Evolutionary conservation across 2,797 vertebrate genomes (phyloP).

Genomic region (Thaleichthys pacificus): DNA sequence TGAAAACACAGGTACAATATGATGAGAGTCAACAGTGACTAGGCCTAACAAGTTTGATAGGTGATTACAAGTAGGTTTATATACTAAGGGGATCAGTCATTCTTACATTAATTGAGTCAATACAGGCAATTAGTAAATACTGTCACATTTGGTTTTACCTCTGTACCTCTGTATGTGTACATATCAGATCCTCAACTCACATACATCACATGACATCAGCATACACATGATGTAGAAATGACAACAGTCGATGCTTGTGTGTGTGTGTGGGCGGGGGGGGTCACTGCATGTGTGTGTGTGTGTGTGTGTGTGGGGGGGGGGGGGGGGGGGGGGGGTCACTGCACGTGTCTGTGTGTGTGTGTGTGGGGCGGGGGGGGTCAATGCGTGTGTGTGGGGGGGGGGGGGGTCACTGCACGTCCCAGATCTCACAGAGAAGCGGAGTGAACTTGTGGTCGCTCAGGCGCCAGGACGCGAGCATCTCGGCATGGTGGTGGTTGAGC

Average conservation of each 20-base stretch:
- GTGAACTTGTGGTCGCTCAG: constrained; percentile 95
- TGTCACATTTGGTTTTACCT: neutral
- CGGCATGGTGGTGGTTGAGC: constrained; percentile 92
- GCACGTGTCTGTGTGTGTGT: too few species aligned
- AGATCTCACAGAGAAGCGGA: constrained; percentile 96
- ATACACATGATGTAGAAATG: neutral
- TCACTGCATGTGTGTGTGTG: neutral
- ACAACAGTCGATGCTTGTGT: neutral
- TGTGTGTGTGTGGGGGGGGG: neutral
- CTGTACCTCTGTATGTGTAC: neutral
- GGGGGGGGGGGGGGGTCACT: too few species aligned
- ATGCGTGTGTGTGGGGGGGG: too few species aligned
- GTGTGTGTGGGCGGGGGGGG: too few species aligned
- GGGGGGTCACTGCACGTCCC: constrained; percentile 84
- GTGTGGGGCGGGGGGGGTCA: too few species aligned
- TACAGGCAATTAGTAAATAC: neutral
- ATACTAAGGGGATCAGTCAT: too few species aligned
- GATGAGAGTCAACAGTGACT: too few species aligned
- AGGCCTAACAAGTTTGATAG: too few species aligned
- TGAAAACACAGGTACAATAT: too few species aligned
- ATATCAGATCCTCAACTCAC: neutral
- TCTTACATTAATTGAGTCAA: too few species aligned
- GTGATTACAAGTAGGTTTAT: too few species aligned
- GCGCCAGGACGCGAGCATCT: constrained; percentile 96
- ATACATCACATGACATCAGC: neutral